Conservation (phyloP, 1,140 invertebrate genomes). For the Heliconius congener region DNA sequence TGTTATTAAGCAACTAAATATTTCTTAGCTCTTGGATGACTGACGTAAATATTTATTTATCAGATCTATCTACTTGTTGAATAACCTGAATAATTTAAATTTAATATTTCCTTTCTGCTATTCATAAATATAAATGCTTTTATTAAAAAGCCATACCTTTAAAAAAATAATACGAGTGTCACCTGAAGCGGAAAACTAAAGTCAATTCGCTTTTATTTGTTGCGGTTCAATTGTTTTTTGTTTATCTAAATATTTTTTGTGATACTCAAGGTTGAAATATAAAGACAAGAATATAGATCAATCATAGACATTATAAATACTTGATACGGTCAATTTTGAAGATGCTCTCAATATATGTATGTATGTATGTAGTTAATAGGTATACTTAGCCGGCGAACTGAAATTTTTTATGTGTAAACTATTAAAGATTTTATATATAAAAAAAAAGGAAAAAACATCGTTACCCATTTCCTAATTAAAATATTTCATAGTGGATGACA, state of each 20-base stretch:
- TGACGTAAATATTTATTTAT: conserved; percentile 32
- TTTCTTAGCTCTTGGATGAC: conserved; percentile 20
- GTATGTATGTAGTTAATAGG: too few species aligned
- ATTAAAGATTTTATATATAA: too few species aligned
- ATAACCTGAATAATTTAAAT: not conserved
- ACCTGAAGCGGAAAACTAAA: not conserved
- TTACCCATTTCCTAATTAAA: too few species aligned
- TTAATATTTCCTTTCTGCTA: not conserved
- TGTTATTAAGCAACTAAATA: conserved; percentile 16
- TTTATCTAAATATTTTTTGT: not conserved
- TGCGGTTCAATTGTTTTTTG: not conserved
- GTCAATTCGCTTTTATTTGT: not conserved
- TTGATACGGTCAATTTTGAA: not conserved
- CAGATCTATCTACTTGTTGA: not conserved
- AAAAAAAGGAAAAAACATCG: too few species aligned
- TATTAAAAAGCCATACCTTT: too few species aligned
- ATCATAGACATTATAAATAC: not conserved
- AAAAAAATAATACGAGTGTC: too few species aligned
- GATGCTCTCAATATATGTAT: not conserved
- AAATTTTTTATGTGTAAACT: too few species aligned
- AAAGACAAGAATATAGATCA: not conserved
- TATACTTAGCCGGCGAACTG: too few species aligned
- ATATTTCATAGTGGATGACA: too few species aligned
- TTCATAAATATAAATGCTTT: too few species aligned
- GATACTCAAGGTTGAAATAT: not conserved